Conservation (phyloP, 2,888 invertebrate species). For the Bellardia bayeri region DNA sequence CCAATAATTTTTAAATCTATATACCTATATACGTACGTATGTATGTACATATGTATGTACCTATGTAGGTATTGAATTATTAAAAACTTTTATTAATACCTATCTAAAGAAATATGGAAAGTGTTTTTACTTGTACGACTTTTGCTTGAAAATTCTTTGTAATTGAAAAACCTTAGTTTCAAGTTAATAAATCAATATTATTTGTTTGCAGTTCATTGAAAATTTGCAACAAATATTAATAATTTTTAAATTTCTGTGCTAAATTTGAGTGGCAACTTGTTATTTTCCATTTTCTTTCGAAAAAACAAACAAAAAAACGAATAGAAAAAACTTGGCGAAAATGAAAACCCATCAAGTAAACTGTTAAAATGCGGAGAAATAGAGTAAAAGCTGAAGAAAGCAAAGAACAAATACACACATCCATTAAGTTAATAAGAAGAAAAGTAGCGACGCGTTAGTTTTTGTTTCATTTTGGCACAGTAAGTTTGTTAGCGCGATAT, state of each 20-base stretch:
- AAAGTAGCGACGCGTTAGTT: conserved; percentile 71
- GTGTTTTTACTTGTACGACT: not conserved
- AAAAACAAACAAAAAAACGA: not conserved
- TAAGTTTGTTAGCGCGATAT: conserved; percentile 53
- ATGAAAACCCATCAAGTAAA: conserved; percentile 64
- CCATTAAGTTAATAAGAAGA: conserved; percentile 73
- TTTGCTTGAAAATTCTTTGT: not conserved
- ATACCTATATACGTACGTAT: too few relatives aligned
- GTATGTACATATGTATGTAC: too few relatives aligned
- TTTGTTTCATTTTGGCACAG: conserved; percentile 72
- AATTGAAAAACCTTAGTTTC: too few relatives aligned
- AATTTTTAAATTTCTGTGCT: conserved; percentile 5
- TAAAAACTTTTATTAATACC: not conserved
- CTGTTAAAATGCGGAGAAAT: conserved; percentile 45
- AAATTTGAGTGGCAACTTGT: conserved; percentile 58
- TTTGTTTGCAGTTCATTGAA: too few relatives aligned
- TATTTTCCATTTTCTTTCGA: conserved; percentile 51
- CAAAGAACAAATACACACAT: conserved; percentile 28
- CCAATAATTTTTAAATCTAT: too few relatives aligned
- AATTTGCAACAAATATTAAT: not conserved
- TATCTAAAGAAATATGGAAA: not conserved
- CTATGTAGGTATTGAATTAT: not conserved
- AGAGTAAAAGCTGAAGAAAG: conserved; percentile 31
- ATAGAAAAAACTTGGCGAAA: conserved; percentile 55
- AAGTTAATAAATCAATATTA: too few relatives aligned